Conservation (phyloP, 2,113 vertebrate genomes). For the Isurus oxyrinchus region DNA sequence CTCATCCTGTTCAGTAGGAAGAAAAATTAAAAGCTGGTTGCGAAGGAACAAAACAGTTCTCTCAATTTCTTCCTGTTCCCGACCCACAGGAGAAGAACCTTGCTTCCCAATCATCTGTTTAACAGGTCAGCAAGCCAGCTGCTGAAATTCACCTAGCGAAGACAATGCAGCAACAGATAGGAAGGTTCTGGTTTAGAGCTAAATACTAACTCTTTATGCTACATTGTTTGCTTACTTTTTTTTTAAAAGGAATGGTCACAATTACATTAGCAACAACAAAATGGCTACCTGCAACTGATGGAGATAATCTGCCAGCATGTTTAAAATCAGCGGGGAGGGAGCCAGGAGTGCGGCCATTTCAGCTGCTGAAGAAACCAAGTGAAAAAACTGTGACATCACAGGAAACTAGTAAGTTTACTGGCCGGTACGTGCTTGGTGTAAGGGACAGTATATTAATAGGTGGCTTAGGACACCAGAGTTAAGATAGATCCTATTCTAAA, state of each 20-base stretch:
- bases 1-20: not conserved
- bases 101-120: not conserved
- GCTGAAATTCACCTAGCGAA: not conserved
- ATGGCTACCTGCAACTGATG: not conserved
- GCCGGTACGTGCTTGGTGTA: no score
- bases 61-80: not conserved
- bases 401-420: no score
- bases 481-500: no score
- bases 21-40: not conserved
- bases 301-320: not conserved
- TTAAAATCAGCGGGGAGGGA: no score
- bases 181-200: not conserved
- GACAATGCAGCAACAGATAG: not conserved
- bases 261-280: not conserved
- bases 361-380: no score
- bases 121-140: not conserved
- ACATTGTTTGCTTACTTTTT: not conserved
- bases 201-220: not conserved
- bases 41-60: conserved; percentile 2
- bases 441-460: no score
- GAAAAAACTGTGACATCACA: no score
- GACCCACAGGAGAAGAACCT: not conserved
- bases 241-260: not conserved
- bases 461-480: no score
- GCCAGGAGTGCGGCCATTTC: no score